These are phyloP conservation scores for Ferdinandea cuprea DNA, from an alignment of 2,888 invertebrate species.

Conservation along the genomic window DNA sequence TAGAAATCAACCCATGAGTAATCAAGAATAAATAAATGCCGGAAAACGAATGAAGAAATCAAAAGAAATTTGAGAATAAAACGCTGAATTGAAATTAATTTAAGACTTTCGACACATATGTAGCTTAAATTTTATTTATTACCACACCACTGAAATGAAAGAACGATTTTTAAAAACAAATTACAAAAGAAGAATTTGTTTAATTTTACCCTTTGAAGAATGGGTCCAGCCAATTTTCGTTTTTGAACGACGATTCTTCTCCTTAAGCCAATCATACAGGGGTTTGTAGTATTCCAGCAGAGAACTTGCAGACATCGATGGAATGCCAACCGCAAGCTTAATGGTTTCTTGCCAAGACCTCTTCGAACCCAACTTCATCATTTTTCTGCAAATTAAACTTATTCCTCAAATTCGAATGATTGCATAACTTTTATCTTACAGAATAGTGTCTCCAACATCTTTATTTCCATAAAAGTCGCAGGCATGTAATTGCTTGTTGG, in stretches of 20 bases:
- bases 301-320: conserved; percentile 89
- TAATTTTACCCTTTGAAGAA: conserved; percentile 46
- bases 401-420: neutral
- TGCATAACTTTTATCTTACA: conserved; percentile 76
- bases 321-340: conserved; percentile 86
- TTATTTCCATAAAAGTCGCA: conserved; percentile 93
- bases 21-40: no score
- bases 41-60: no score
- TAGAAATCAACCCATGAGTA: no score
- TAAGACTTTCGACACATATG: no score
- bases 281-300: conserved; percentile 92
- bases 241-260: conserved; percentile 87
- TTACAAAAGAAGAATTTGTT: neutral
- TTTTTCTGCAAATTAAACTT: conserved; percentile 80
- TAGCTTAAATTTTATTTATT: neutral
- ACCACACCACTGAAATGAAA: conserved; percentile 44
- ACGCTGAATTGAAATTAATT: no score
- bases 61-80: no score
- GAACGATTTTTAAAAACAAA: neutral
- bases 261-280: conserved; percentile 87
- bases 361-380: conserved; percentile 86
- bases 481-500: conserved; percentile 89
- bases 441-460: conserved; percentile 89
- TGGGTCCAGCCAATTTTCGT: conserved; percentile 86
- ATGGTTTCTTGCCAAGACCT: conserved; percentile 90